A percentile compares a stretch with the other conserved stretches of the same genome.
These are phyloP conservation scores for Poliocrania exsul DNA, from an alignment of 2,797 vertebrate species.

Conservation along the genomic window DNA sequence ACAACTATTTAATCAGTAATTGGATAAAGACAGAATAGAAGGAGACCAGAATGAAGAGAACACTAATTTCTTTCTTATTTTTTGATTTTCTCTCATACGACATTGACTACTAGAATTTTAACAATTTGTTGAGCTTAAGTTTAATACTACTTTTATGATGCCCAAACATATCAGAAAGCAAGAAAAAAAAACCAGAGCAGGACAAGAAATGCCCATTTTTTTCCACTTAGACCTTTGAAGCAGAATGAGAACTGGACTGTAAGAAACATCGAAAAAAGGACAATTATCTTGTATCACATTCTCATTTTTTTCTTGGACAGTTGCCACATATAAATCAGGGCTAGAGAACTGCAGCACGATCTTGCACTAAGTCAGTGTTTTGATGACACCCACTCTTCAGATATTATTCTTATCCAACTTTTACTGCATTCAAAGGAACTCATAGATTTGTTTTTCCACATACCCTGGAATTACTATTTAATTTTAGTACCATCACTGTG, in stretches of 20 bases:
- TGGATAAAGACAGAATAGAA: not conserved
- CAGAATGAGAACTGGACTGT: not conserved
- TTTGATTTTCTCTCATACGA: not conserved
- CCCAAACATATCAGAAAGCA: not conserved
- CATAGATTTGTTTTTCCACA: not conserved
- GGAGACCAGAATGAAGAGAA: not conserved
- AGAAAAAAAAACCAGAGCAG: not conserved
- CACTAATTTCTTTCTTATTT: not conserved
- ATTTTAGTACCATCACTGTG: not conserved
- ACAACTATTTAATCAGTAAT: not conserved
- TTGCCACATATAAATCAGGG: not conserved
- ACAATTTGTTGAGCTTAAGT: not conserved
- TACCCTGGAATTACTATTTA: not conserved
- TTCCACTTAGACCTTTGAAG: not conserved
- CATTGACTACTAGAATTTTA: not conserved
- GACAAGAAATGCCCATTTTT: not conserved
- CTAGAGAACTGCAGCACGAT: not conserved
- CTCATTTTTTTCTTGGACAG: not conserved
- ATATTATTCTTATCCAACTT: not conserved
- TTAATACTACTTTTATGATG: not conserved
- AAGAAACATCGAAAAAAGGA: not conserved
- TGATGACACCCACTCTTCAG: not conserved
- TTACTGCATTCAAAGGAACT: not conserved
- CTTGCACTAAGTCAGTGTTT: not conserved
- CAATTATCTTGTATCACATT: accelerated